Percentiles rank a stretch among this genome's conserved stretches.
phyloP scores from a whole-genome alignment of 2,797 vertebrate genomes.

The Melanotaenia trifasciata region DNA sequence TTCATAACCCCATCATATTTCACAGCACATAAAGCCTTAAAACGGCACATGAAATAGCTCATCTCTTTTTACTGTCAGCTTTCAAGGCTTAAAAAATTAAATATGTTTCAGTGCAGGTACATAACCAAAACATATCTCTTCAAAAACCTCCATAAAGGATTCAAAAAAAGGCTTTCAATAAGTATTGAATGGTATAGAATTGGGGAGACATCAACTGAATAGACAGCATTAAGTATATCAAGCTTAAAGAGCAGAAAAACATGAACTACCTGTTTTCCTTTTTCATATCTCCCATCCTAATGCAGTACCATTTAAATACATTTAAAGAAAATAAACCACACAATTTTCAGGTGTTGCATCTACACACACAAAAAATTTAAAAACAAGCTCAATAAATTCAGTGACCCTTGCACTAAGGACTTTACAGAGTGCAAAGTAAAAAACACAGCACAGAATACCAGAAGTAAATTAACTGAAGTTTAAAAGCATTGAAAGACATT shows the following conservation, averaged over 20 bases:
- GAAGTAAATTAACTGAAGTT: slow-evolving; percentile 59
- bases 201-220: slow-evolving; percentile 60
- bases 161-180: slow-evolving; percentile 59
- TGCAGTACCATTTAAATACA: slow-evolving; percentile 37
- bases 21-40: slow-evolving; percentile 88
- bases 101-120: slow-evolving; percentile 85
- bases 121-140: slow-evolving; percentile 81
- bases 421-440: slow-evolving; percentile 36
- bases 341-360: slow-evolving; percentile 37
- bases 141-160: slow-evolving; percentile 70
- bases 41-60: slow-evolving; percentile 89
- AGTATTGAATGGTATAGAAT: slow-evolving; percentile 54
- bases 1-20: slow-evolving; percentile 82
- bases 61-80: slow-evolving; percentile 86
- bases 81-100: slow-evolving; percentile 84
- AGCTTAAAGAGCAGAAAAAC: slow-evolving; percentile 52
- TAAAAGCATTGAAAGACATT: slow-evolving; percentile 55
- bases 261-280: slow-evolving; percentile 39
- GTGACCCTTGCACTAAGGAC: slow-evolving; percentile 51
- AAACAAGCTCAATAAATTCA: slow-evolving; percentile 7
- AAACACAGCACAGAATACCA: slow-evolving; percentile 48
- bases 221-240: slow-evolving; percentile 34
- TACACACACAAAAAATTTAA: slow-evolving; percentile 12
- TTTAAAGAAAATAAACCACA: slow-evolving; percentile 27
- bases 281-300: slow-evolving; percentile 15